These are phyloP conservation scores for Aphelocoma coerulescens DNA, from an alignment of 2,113 vertebrate species.

Conservation along the genomic window DNA sequence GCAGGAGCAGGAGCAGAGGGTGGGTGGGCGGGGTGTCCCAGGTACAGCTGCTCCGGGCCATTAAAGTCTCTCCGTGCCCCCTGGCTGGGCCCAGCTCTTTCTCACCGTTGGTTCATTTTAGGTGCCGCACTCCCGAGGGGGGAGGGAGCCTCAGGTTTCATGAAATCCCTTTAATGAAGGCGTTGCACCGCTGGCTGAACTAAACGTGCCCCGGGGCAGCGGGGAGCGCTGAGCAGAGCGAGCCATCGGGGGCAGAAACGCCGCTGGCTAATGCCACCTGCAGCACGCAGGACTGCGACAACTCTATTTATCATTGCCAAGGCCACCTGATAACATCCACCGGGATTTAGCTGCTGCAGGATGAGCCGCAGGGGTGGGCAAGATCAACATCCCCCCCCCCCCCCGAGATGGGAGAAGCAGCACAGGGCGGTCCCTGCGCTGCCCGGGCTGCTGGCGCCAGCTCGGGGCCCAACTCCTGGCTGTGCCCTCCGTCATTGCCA, in stretches of 20 bases:
- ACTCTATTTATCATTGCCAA: background rate
- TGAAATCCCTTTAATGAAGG: background rate
- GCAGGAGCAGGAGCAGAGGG: background rate
- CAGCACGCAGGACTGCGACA: background rate
- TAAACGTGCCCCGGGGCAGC: background rate
- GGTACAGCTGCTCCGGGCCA: background rate
- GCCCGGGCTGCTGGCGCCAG: background rate
- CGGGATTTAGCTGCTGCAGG: background rate
- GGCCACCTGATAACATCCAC: background rate
- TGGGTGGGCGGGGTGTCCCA: background rate
- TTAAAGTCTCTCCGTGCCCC: background rate
- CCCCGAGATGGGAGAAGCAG: accelerated
- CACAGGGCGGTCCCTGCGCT: background rate
- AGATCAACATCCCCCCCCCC: background rate
- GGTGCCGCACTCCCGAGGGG: background rate
- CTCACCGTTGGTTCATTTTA: background rate
- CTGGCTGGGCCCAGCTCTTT: background rate
- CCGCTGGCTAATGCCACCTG: background rate
- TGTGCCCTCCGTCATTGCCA: accelerated
- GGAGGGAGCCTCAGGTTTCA: background rate
- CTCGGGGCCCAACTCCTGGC: background rate
- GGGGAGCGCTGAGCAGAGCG: background rate
- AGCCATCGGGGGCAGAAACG: background rate
- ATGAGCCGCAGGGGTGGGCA: background rate
- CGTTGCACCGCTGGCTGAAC: background rate